Evolutionary conservation across 2,797 vertebrate genomes (phyloP), one percentile per base, ranked within the genome.

Genomic region (Acipenser transmontanus): DNA sequence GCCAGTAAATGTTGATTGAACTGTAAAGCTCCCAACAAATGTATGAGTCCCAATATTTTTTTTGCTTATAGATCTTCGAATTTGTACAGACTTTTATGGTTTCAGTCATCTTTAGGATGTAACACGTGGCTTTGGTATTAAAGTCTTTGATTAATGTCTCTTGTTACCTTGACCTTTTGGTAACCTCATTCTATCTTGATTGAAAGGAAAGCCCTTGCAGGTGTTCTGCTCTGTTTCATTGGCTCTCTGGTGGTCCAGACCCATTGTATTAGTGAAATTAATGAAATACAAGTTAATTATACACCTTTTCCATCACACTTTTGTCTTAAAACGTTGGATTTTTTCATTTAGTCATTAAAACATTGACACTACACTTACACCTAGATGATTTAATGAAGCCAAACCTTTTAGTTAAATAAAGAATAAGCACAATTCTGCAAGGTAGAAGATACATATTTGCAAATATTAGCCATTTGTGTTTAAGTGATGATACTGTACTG

Each of bases 1-100:
- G 66, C 64, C 66, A 61, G 56, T 12, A 86, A 85, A 82, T 81
- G 66, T 76, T 86, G 84, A 80, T 72, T 82, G 72, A 75, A 73
- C 68, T 69, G 47, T 71, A 77, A 68, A 73, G 49, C 64, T 71
- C 3, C 49, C 50, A 67, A 64, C 51, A 74, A 76, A 73, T 75
- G 57, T 66, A 75, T 73, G 11, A 77, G 11, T 64, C 66, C 3
- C 62, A 72, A 51, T 62, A 72, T 72, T 80, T 34, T 34, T 77
- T 65, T 59, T n/a, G 6, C 66, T 69, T 72, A 73, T 68, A 64
- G 57, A 64, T 70, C 72, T 76, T 77, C 72, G 66, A 72, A 67
- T 50, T 57, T 76, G 64, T 69, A 17, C 0, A 63, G 73, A 54
- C 2, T 74, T 72, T 71, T 77, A 66, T 47, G 34, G 64, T 72